Percentiles rank a stretch among this genome's conserved stretches.
Evolutionary conservation across 1,140 invertebrate species (phyloP).

Genomic region (Bombyx mandarina): DNA sequence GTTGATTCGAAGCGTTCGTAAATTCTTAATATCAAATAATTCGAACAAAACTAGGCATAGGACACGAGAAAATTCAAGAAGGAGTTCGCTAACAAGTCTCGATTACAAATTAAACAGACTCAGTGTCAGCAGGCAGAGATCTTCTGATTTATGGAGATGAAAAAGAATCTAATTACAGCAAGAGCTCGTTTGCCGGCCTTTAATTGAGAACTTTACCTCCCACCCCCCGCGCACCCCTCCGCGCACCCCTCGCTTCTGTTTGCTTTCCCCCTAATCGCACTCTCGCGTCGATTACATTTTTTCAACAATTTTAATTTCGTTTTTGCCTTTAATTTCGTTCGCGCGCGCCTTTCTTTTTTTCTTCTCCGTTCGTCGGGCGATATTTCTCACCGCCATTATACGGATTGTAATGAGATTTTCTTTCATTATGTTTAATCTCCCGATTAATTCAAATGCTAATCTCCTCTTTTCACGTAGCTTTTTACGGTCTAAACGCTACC

Average conservation of each 20-base stretch:
- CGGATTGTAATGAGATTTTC: constrained; percentile 67
- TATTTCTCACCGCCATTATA: constrained; percentile 69
- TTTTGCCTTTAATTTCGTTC: constrained; percentile 67
- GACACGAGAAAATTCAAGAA: constrained; percentile 50
- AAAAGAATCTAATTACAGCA: constrained; percentile 66
- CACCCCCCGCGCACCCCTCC: constrained; percentile 9
- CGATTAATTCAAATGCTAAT: constrained; percentile 71
- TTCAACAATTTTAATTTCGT: constrained; percentile 68
- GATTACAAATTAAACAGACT: constrained; percentile 67
- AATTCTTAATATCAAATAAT: constrained; percentile 42
- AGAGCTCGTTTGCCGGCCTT: constrained; percentile 54
- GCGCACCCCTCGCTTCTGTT: constrained; percentile 8
- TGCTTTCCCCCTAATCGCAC: constrained; percentile 30
- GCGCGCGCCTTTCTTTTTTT: constrained; percentile 51
- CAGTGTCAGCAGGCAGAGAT: constrained; percentile 47
- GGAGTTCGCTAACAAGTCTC: constrained; percentile 61
- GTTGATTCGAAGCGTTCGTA: constrained; percentile 9
- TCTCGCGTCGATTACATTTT: constrained; percentile 67
- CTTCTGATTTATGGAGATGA: constrained; percentile 64
- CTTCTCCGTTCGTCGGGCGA: constrained; percentile 43
- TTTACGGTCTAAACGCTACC: constrained; percentile 43
- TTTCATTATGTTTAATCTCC: constrained; percentile 71
- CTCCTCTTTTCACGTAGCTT: constrained; percentile 53
- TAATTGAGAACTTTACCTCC: constrained; percentile 61
- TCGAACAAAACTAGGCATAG: constrained; percentile 25